Base-by-base conservation (phyloP, 2,797 vertebrate genomes). In the Ataeniobius toweri region DNA sequence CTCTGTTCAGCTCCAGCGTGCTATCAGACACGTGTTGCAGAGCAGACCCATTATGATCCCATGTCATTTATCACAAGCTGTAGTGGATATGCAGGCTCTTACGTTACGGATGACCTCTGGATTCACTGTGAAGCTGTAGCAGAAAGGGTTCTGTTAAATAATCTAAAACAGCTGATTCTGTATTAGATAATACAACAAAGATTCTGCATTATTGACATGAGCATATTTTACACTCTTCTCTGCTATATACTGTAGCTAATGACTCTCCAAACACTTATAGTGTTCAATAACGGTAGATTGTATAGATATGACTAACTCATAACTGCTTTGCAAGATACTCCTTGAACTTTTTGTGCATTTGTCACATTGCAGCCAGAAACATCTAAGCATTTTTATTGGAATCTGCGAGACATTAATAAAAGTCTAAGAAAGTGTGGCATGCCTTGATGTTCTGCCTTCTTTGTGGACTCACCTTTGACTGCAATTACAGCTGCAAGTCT, bases 61-160 rank as follows among this genome's bases (percentile, higher is more conserved):
- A 1, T 80, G 87, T 80, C 86, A 86, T 90, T 89, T 80, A 85
- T 92, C 83, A 88, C 13, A 1, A 55, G 74, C 86, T 79, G 46
- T 70, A 48, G 83, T 77, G 80, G 84, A 88, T 77, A 67, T 46
- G 77, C 75, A 61, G 80, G 74, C 88, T 91, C 87, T 92, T 93
- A 90, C 79, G 50, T 88, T 74, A 85, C 73, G 82, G 79, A n/a
- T 46, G 76, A 86, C 53, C 80, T 24, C 16, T 65, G 22, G 85
- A 80, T 79, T 67, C 83, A 53, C 78, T 46, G 16, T n/a, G 50
- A 68, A 51, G 85, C 83, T 48, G 77, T 20, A 16, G 31, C 80
- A 79, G 65, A 74, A 22, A 71, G 78, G 74, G 48, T 78, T 83
- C 82, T 80, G 75, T 87, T 83, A 87, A 65, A 80, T 76, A 67